Percentiles rank a stretch among this genome's conserved stretches.
Evolutionary conservation across 2,113 vertebrate genomes (phyloP).

Genomic region (Muntiacus muntjak): DNA sequence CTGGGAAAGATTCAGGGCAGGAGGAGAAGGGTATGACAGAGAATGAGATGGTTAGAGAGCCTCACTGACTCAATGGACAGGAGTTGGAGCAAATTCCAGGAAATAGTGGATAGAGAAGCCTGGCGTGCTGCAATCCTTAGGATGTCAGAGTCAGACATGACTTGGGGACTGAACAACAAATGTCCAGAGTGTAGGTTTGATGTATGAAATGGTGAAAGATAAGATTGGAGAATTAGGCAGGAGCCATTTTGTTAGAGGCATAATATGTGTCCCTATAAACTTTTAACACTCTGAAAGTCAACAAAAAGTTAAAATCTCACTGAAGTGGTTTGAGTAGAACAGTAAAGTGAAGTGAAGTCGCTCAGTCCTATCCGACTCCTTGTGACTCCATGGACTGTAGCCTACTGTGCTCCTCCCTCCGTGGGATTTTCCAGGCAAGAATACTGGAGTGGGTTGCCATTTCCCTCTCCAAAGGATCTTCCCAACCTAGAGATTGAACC

Average conservation of each 20-base stretch:
- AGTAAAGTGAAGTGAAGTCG: neutral
- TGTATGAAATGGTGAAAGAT: neutral
- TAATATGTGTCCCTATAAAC: neutral
- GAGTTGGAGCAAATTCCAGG: neutral
- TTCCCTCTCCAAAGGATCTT: neutral
- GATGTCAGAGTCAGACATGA: neutral
- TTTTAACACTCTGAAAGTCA: neutral
- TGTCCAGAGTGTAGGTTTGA: rapidly evolving
- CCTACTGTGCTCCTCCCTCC: rapidly evolving
- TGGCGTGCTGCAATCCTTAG: neutral
- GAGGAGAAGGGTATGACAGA: neutral
- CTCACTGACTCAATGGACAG: neutral
- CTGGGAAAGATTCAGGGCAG: neutral
- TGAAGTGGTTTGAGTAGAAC: neutral
- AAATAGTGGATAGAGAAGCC: neutral
- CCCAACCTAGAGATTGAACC: neutral
- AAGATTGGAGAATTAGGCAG: neutral
- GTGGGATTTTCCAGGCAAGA: neutral
- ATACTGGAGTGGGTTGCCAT: neutral
- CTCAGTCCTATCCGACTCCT: neutral
- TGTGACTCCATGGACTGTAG: neutral
- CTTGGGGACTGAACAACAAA: neutral
- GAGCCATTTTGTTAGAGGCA: neutral
- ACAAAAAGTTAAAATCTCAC: neutral
- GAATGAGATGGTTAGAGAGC: neutral